Base-by-base conservation (phyloP, 2,113 vertebrate species). In the Balaenoptera acutorostrata region DNA sequence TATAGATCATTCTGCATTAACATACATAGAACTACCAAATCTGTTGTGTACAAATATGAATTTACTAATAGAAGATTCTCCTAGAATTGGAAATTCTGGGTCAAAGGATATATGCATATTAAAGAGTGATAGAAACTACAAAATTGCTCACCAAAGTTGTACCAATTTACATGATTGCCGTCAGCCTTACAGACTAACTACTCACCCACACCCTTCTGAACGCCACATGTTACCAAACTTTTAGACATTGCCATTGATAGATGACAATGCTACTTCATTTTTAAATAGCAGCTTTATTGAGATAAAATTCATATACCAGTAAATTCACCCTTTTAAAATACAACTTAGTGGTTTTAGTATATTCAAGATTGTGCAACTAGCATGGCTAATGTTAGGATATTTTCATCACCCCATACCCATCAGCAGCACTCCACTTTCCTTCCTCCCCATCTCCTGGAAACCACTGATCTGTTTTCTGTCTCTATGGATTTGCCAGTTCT, bases 71-170 rank as follows among this genome's bases (percentile, higher is more conserved):
- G 63, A 85, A 71, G 8, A 33, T 55, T 36, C 57, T 90, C 55
- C 27, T 20, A 44, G 39, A 69, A 78, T 83, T 57, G 36, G 80
- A 71, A 63, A 80, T 71, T 96, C 63, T 85, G 71, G 4, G 31
- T n/a, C 17, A 61, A 69, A 80, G 18, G 27, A 5, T 33, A 8
- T 31, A 31, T 1, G 27, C 49, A 49, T 36, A 11, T 59, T 31
- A 33, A 59, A 69, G 61, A 23, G 49, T 17, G 33, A 57, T 3
- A 74, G 31, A 75, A 75, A 18, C 23, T 6, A 66, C 29, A 36
- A 15, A 12, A 29, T 6, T 17, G 20, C 3, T 3, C n/a, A 21
- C 5, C 29, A 25, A 46, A 46, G 46, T 46, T 46, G 46, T 10
- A 46, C 46, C 46, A 46, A 9, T 18, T 15, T 36, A 4, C 25